Percentiles rank a stretch among this genome's conserved stretches.
Conservation (phyloP, 2,113 vertebrate species). For the Phoenicopterus ruber region DNA sequence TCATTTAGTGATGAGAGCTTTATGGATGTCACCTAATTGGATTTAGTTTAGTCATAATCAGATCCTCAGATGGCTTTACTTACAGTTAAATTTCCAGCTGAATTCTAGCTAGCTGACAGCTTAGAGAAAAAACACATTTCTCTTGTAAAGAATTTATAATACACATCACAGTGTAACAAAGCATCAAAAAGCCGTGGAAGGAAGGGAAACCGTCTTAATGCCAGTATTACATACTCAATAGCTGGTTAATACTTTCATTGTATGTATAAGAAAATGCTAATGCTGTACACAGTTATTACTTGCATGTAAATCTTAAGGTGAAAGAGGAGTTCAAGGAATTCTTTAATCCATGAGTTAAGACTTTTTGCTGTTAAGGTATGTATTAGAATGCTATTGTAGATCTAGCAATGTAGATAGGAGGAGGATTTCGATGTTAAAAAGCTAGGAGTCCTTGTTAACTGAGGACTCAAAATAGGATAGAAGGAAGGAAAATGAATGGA, state of each 20-base stretch:
- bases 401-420: background rate
- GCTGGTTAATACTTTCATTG: background rate
- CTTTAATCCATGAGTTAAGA: background rate
- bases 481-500: background rate
- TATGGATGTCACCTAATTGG: background rate
- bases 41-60: background rate
- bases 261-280: background rate
- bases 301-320: background rate
- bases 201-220: background rate
- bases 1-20: background rate
- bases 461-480: background rate
- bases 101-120: background rate
- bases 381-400: background rate
- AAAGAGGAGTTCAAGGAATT: background rate
- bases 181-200: background rate
- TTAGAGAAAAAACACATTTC: background rate
- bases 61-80: background rate
- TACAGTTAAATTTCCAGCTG: background rate
- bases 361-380: background rate
- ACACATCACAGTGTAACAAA: background rate
- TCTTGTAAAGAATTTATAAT: background rate
- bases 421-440: background rate
- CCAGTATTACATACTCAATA: background rate
- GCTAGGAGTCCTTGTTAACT: background rate
- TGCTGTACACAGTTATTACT: background rate